These are phyloP conservation scores for Procambarus virginalis DNA, from an alignment of 1,140 invertebrate species.

Conservation along the genomic window DNA sequence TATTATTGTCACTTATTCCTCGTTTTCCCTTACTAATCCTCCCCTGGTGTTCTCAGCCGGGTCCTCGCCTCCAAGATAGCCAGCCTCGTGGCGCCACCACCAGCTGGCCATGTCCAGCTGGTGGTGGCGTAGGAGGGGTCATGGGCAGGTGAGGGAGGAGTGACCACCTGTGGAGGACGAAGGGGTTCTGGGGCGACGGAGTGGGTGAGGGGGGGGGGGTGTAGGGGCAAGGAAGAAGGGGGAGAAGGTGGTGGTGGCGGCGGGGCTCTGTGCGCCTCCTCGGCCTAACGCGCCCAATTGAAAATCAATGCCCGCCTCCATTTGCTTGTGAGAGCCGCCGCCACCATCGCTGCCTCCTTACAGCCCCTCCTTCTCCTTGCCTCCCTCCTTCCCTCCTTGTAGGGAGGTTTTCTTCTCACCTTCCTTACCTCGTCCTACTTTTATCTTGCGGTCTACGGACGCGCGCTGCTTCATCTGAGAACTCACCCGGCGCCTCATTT, in stretches of 20 bases:
- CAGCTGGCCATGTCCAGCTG: not conserved
- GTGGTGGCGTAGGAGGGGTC: not conserved
- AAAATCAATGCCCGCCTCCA: slow-evolving; percentile 65
- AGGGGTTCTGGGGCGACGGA: not conserved
- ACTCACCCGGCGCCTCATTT: no score
- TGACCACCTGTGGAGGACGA: slow-evolving; percentile 27
- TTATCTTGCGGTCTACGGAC: no score
- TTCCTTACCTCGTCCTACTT: not conserved
- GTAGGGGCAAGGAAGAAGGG: no score
- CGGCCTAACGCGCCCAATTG: slow-evolving; percentile 67
- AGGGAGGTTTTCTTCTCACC: not conserved
- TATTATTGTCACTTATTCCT: not conserved
- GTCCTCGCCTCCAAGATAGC: not conserved
- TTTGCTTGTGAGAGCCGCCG: slow-evolving; percentile 61
- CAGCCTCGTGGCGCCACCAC: not conserved
- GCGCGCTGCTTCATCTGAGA: no score
- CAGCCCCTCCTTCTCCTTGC: not conserved
- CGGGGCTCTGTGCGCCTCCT: slow-evolving; percentile 16
- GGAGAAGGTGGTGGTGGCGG: not conserved
- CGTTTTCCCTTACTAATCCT: not conserved
- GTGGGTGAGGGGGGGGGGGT: no score
- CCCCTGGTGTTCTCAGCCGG: not conserved
- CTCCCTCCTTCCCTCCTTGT: not conserved
- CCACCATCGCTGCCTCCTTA: not conserved
- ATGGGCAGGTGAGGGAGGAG: not conserved